phyloP scores from a whole-genome alignment of 2,888 invertebrate species.

The Machimus rusticus region DNA sequence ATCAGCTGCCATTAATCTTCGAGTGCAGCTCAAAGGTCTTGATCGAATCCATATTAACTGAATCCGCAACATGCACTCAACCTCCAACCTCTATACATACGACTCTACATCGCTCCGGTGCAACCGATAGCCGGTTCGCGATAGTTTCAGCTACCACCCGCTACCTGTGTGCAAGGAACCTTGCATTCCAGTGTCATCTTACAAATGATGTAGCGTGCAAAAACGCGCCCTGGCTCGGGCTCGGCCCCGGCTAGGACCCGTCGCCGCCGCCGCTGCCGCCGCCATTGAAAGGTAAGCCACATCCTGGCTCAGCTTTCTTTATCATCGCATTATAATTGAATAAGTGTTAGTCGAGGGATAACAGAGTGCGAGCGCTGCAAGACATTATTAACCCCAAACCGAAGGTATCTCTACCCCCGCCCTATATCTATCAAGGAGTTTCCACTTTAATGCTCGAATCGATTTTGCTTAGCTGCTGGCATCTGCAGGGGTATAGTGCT shows the following conservation, averaged over 20 bases:
- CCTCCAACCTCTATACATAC: neutral
- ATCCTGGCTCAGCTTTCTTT: slow-evolving; percentile 34
- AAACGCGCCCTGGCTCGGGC: neutral
- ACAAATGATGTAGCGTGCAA: slow-evolving; percentile 37
- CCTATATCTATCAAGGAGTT: slow-evolving; percentile 6
- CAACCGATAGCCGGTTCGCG: slow-evolving; percentile 15
- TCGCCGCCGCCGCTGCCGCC: neutral
- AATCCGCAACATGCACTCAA: slow-evolving; percentile 42
- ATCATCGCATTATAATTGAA: slow-evolving; percentile 31
- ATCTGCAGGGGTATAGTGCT: neutral
- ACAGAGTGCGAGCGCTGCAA: slow-evolving; percentile 1
- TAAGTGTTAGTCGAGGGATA: slow-evolving; percentile 31
- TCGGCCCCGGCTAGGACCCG: neutral
- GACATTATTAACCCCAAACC: slow-evolving; percentile 31
- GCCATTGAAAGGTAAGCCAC: slow-evolving; percentile 8
- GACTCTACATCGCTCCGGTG: neutral
- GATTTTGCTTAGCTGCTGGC: slow-evolving; percentile 30
- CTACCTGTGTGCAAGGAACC: slow-evolving; percentile 29
- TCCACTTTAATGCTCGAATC: slow-evolving; percentile 31
- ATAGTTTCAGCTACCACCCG: slow-evolving; percentile 6
- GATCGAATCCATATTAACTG: slow-evolving; percentile 51
- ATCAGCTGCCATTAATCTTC: slow-evolving; percentile 51
- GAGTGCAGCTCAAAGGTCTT: slow-evolving; percentile 50
- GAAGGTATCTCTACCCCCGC: neutral
- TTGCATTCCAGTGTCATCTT: slow-evolving; percentile 39